Evolutionary conservation across 2,888 invertebrate species (phyloP).

Genomic region (Podotricha telesiphe): DNA sequence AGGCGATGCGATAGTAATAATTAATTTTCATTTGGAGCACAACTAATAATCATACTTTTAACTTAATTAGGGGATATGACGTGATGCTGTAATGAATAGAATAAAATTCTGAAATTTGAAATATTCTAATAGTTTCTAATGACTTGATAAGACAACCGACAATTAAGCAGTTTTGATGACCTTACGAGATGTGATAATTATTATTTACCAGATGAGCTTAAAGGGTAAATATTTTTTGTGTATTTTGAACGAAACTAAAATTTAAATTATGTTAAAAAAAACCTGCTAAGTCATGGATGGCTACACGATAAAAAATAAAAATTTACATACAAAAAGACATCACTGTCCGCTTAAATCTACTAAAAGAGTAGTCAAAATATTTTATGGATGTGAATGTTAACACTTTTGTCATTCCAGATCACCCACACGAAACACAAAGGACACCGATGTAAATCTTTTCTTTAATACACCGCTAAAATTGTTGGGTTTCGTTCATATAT

Average conservation of each 20-base stretch:
- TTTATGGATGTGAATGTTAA: conserved; percentile 78
- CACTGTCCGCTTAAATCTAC: conserved; percentile 60
- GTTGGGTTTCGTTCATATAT: conserved; percentile 64
- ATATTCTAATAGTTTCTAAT: conserved; percentile 80
- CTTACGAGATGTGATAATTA: conserved; percentile 55
- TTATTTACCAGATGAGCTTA: conserved; percentile 40
- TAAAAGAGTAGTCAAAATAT: conserved; percentile 82
- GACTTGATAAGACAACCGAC: conserved; percentile 72
- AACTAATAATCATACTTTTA: conserved; percentile 73
- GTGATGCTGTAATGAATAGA: conserved; percentile 60
- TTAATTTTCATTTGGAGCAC: conserved; percentile 48
- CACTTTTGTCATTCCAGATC: conserved; percentile 79
- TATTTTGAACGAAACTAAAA: neutral
- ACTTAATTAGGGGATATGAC: conserved; percentile 69
- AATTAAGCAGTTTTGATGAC: conserved; percentile 70
- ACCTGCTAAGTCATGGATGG: conserved; percentile 5
- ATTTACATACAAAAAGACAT: conserved; percentile 34
- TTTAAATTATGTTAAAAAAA: neutral
- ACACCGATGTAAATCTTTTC: conserved; percentile 72
- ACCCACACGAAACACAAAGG: conserved; percentile 72
- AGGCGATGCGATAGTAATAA: conserved; percentile 34
- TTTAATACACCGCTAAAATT: conserved; percentile 66
- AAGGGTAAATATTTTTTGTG: conserved; percentile 43
- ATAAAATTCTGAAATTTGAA: conserved; percentile 63
- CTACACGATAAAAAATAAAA: conserved; percentile 2